These are phyloP conservation scores for Drosophila mauritiana DNA, from an alignment of 1,140 invertebrate genomes.

Conservation along the genomic window DNA sequence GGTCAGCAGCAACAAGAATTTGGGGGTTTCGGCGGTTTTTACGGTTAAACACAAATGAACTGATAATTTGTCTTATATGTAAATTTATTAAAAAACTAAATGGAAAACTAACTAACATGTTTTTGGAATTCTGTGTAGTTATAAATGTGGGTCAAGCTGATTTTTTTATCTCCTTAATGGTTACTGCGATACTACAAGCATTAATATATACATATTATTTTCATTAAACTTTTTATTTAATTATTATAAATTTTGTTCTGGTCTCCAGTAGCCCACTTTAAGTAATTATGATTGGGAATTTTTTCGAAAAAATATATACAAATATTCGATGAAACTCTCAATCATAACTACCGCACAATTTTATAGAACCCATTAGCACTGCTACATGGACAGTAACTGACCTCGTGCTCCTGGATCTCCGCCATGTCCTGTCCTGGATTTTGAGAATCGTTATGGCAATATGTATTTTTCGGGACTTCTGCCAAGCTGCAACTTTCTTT, in stretches of 20 bases:
- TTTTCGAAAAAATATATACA: neutral
- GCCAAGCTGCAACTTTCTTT: constrained; percentile 7
- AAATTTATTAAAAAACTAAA: no score
- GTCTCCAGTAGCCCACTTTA: neutral
- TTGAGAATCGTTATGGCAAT: neutral
- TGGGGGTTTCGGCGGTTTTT: neutral
- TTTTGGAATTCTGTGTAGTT: no score
- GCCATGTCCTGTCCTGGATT: neutral
- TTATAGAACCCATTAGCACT: constrained; percentile 24
- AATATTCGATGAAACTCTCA: constrained; percentile 18
- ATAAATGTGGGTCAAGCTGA: no score
- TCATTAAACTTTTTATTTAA: constrained; percentile 1
- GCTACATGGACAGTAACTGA: neutral
- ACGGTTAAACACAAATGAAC: neutral
- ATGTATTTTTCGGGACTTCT: neutral
- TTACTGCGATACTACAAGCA: no score
- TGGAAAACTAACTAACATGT: no score
- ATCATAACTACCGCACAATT: constrained; percentile 37
- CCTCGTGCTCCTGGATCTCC: neutral
- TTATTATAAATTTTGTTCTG: neutral
- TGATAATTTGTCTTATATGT: no score
- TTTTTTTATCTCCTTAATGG: no score
- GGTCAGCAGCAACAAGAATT: neutral
- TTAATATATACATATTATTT: neutral
- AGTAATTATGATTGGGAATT: constrained; percentile 32